Conservation (phyloP, 1,140 invertebrate genomes). For the Tenebrio molitor region DNA sequence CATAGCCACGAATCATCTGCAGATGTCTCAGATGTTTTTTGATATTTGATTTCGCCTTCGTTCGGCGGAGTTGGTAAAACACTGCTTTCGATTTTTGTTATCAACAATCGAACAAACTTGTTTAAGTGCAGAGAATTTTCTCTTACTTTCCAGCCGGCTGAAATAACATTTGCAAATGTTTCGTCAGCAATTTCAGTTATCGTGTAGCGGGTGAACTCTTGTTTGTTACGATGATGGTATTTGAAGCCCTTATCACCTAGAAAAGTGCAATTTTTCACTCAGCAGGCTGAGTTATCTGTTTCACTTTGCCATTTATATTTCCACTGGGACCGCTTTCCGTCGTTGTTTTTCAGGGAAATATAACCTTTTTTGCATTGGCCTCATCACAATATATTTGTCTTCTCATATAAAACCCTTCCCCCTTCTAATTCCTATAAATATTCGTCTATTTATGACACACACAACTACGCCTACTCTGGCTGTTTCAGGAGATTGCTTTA, state of each 20-base stretch:
- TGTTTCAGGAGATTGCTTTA: slow-evolving; percentile 25
- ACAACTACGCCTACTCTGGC: slow-evolving; percentile 25
- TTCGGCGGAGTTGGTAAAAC: no score
- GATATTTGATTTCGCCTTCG: no score
- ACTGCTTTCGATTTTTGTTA: no score
- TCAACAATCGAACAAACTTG: no score
- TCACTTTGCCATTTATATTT: slow-evolving; percentile 35
- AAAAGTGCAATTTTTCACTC: slow-evolving; percentile 34
- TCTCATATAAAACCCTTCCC: slow-evolving; percentile 32
- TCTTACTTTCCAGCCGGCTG: no score
- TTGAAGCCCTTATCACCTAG: slow-evolving; percentile 11
- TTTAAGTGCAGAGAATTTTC: no score
- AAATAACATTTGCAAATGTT: no score
- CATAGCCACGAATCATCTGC: no score
- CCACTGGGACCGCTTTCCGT: slow-evolving; percentile 12
- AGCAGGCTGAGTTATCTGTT: slow-evolving; percentile 25
- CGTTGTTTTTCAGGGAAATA: slow-evolving; percentile 30
- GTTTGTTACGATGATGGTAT: neutral
- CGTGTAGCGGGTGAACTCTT: neutral
- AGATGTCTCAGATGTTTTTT: no score
- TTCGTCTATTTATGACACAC: slow-evolving; percentile 19
- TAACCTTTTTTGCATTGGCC: slow-evolving; percentile 35
- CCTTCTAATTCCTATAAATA: slow-evolving; percentile 37
- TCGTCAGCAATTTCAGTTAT: no score
- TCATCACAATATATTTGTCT: slow-evolving; percentile 38